A percentile compares a stretch with the other conserved stretches of the same genome.
These are phyloP conservation scores for Heteromyza rotundicornis DNA, from an alignment of 2,888 invertebrate species.

Conservation along the genomic window DNA sequence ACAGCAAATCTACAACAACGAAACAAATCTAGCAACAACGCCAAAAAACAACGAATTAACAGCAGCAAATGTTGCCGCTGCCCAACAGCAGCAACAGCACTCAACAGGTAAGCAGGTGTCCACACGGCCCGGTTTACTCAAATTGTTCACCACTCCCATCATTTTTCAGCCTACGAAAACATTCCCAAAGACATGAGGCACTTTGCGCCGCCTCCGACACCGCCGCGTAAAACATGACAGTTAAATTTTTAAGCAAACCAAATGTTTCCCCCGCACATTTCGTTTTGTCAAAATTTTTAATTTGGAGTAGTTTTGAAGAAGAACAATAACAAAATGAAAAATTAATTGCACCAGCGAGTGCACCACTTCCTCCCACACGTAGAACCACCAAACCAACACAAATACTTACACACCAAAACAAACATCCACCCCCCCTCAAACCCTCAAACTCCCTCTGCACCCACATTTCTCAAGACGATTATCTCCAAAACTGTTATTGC, in stretches of 20 bases:
- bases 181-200: constrained; percentile 63
- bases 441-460: background rate
- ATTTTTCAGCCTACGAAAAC: constrained; percentile 64
- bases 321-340: constrained; percentile 18
- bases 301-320: background rate
- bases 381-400: no score
- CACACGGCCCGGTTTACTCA: constrained; percentile 55
- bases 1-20: constrained; percentile 33
- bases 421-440: no score
- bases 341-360: no score
- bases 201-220: constrained; percentile 58
- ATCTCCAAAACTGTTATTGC: no score
- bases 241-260: constrained; percentile 51
- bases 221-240: constrained; percentile 63
- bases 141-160: constrained; percentile 61
- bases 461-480: constrained; percentile 29
- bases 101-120: constrained; percentile 4
- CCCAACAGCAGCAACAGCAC: constrained; percentile 31
- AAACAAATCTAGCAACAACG: constrained; percentile 30
- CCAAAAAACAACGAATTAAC: constrained; percentile 35
- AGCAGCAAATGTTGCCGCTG: constrained; percentile 29
- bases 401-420: no score
- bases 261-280: background rate
- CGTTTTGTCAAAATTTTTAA: constrained; percentile 10
- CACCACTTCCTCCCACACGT: no score